Evolutionary conservation across 2,113 vertebrate species (phyloP).

Genomic region (Osmerus mordax): DNA sequence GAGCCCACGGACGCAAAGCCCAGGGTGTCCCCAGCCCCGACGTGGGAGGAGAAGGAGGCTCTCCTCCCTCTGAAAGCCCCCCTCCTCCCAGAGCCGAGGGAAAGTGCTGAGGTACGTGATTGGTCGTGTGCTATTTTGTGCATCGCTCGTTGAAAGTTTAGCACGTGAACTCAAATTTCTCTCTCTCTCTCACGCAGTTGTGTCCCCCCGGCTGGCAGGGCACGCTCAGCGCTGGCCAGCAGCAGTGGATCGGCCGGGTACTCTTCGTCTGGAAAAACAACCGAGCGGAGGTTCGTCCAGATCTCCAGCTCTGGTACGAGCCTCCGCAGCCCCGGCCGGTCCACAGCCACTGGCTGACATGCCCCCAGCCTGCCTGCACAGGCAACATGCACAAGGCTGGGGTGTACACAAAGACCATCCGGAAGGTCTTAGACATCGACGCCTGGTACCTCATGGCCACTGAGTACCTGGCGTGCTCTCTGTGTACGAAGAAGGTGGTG

Average conservation of each 20-base stretch:
- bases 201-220: not conserved
- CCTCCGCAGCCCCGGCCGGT: not conserved
- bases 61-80: too few species aligned
- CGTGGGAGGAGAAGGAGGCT: too few species aligned
- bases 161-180: not conserved
- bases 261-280: slow-evolving; percentile 1
- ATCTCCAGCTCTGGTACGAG: slow-evolving; percentile 9
- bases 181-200: not conserved
- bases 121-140: too few species aligned
- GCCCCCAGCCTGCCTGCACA: not conserved
- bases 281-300: not conserved
- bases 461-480: too few species aligned
- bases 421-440: too few species aligned
- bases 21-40: too few species aligned
- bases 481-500: too few species aligned
- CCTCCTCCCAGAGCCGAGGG: not conserved
- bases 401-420: too few species aligned
- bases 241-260: slow-evolving; percentile 8
- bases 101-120: not conserved
- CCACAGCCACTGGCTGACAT: not conserved
- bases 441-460: too few species aligned
- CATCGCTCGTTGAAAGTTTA: not conserved
- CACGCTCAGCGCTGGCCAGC: not conserved
- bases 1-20: too few species aligned
- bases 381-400: not conserved